Evolutionary conservation across 2,888 invertebrate genomes (phyloP), one percentile per base, ranked within the genome.

Genomic region (Galerucella calmariensis): DNA sequence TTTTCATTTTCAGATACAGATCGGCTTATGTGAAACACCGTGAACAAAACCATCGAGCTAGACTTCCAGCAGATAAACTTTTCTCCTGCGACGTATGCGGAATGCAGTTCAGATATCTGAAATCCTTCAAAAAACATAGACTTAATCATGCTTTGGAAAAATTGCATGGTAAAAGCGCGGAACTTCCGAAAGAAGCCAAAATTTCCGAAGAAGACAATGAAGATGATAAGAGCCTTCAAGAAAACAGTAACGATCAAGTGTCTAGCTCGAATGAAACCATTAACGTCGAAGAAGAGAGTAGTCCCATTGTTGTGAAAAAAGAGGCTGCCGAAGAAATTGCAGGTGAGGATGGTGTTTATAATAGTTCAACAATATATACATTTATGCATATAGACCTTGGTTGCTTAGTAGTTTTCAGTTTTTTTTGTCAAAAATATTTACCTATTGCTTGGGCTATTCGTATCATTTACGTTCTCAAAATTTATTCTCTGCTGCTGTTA

Each of bases 1-100:
- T 27, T 56, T 16, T 56, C 6, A 61, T 48, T 56, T 58, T 27
- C 44, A 75, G 75, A 56, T 75, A 75, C 59, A 91, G 95, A 75
- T 96, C 95, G 58, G 95, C 96, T 51, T 94, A 93, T 86, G 92
- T 93, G 66, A 93, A 93, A 84, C 96, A 96, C 85, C 92, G 95
- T 69, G 96, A 96, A 85, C 96, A 96, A 85, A 96, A 96, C 85
- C 96, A 96, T 85, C 92, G 95, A 24, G 95, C 96, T 2, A 90
- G 95, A 20, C 89, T 96, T 62, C 96, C 96, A 2, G 96, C 96
- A 41, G 96, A 96, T 86, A 96, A 96, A 86, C 90, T 96, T 20
- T 96, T 96, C 88, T 95, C 95, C 24, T 96, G 96, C 85, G 96
- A 96, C 84, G 95, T 96, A 2, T 96, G 96, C 86, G 96, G 96